Base-by-base conservation (phyloP, 2,797 vertebrate genomes). In the Phylloscopus collybita region DNA sequence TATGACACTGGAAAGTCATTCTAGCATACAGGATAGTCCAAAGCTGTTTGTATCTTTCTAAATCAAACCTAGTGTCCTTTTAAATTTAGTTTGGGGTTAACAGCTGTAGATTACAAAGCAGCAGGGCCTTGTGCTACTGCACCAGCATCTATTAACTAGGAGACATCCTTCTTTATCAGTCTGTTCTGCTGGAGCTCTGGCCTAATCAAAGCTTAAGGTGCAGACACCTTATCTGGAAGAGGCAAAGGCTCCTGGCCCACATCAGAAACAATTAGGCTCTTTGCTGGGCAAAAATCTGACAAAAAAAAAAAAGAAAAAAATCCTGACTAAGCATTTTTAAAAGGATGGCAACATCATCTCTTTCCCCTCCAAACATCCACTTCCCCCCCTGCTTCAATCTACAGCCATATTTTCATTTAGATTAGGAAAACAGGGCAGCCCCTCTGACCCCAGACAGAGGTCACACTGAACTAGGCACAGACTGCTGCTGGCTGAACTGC, bases 341-440 rank as follows among this genome's bases (percentile, higher is more conserved):
- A 72, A 65, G 34, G 26, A 19, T 42, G 66, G 50, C 36, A 75
- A 23, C 6, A 42, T 32, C 22, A 25, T 29, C 22, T 85, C 59
- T 59, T 73, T 45, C 14, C 10, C 32, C 10, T 23, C 16, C 65
- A 38, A 47, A 36, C 17, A 6, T 30, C 16, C 3, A 7, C 2
- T 10, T 1, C 34, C 0, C 9, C 9, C 3, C 1, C 18, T 10
- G 2, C 5, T 44, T 9, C 11, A 29, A 10, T 10, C 60, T 60
- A 19, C 38, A 90, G 38, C 19, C 59, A 2, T 22, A 47, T 15
- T 71, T 90, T 75, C 36, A 56, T 59, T 78, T 74, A 51, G 47
- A 34, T 86, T 42, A 60, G 59, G 21, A 91, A 54, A 59, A 64
- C 29, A 12, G 60, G 53, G 34, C 71, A 66, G 69, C 29, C 49